phyloP scores from a whole-genome alignment of 2,888 invertebrate species.

The Labia minor region DNA sequence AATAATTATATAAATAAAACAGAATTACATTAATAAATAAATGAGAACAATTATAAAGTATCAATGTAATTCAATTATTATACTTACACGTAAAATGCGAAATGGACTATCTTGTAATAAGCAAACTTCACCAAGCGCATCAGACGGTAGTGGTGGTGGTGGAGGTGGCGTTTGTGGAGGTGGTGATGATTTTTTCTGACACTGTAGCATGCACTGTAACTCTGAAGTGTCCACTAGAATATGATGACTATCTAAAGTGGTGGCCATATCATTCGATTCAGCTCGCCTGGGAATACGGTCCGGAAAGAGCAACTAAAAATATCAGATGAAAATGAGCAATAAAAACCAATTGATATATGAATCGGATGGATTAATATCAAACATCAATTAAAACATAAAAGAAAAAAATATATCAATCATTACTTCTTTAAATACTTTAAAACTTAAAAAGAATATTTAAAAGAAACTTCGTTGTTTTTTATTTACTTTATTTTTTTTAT shows the following conservation, averaged over 20 bases:
- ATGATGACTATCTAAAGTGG: not conserved
- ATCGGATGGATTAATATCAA: too few relatives aligned
- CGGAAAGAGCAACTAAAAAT: not conserved
- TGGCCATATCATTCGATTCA: not conserved
- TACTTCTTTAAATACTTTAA: too few relatives aligned
- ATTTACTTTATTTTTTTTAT: too few relatives aligned
- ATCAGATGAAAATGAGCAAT: too few relatives aligned
- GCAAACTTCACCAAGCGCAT: conserved; percentile 49
- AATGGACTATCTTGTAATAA: conserved; percentile 64
- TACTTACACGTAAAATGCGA: conserved; percentile 58
- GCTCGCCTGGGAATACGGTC: not conserved
- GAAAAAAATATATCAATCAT: too few relatives aligned
- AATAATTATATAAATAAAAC: too few relatives aligned
- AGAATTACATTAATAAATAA: too few relatives aligned
- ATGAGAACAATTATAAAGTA: too few relatives aligned
- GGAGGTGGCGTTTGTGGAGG: conserved; percentile 26
- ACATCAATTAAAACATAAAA: too few relatives aligned
- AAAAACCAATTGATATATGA: not conserved
- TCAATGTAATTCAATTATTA: too few relatives aligned
- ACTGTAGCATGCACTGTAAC: conserved; percentile 45
- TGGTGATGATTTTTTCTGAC: conserved; percentile 25
- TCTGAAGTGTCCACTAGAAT: conserved; percentile 37
- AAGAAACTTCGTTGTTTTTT: too few relatives aligned
- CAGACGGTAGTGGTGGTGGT: conserved; percentile 18
- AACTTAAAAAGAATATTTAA: too few relatives aligned